Evolutionary conservation across 2,113 vertebrate species (phyloP).

Genomic region (Fulica atra): DNA sequence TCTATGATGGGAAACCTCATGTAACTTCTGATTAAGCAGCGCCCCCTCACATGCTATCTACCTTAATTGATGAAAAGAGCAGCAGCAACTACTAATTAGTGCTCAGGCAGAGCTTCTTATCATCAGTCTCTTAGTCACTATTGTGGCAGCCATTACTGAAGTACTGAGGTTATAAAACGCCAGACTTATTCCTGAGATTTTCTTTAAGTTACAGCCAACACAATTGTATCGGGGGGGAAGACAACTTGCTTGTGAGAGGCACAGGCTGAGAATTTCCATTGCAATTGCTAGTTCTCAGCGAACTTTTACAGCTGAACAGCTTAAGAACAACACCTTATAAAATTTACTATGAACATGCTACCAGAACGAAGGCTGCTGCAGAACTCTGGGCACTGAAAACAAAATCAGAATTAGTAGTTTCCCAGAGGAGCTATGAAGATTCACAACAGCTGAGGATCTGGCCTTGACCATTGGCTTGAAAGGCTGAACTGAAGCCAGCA

Average conservation of each 20-base stretch:
- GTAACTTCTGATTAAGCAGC: neutral
- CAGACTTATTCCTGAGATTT: neutral
- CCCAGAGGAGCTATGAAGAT: constrained; percentile 6
- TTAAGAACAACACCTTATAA: constrained; percentile 32
- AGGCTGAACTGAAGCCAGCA: neutral
- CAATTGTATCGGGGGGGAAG: neutral
- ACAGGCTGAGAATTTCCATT: neutral
- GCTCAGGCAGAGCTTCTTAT: neutral
- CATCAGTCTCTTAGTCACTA: neutral
- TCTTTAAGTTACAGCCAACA: neutral
- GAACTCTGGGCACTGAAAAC: neutral
- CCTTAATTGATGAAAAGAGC: neutral
- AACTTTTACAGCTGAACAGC: constrained; percentile 21
- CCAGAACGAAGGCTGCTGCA: neutral
- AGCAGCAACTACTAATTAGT: neutral
- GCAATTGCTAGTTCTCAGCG: neutral
- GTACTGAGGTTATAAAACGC: neutral
- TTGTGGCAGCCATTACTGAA: neutral
- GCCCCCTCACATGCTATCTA: neutral
- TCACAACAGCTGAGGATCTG: neutral
- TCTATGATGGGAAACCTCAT: neutral
- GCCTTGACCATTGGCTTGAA: neutral
- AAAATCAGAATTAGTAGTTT: constrained; percentile 14
- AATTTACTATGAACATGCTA: neutral
- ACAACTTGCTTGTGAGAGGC: neutral